These are phyloP conservation scores for Lerista edwardsae DNA, from an alignment of 2,797 vertebrate genomes.

Conservation along the genomic window DNA sequence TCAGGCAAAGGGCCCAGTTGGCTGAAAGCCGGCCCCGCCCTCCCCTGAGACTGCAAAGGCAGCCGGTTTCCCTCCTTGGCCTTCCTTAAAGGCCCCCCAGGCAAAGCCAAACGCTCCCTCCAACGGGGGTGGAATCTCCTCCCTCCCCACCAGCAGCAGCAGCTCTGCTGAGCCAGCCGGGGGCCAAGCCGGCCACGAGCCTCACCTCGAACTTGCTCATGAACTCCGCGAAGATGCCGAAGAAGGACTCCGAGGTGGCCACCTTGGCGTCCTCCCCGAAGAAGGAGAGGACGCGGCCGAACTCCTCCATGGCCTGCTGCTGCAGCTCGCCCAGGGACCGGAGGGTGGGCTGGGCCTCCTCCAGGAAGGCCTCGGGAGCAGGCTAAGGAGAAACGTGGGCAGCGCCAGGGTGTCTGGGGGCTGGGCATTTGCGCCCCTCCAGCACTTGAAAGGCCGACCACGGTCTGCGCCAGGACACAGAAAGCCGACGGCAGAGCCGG, in stretches of 20 bases:
- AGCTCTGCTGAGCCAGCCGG: too few relatives aligned
- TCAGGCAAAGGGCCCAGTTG: too few relatives aligned
- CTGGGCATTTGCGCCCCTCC: neutral
- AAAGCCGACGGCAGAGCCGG: neutral
- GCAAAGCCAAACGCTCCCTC: accelerated
- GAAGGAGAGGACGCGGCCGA: slow-evolving; percentile 88
- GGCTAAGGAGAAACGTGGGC: slow-evolving; percentile 59
- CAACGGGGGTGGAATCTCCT: accelerated
- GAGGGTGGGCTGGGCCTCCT: slow-evolving; percentile 91
- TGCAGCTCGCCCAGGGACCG: slow-evolving; percentile 91
- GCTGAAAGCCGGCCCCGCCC: neutral
- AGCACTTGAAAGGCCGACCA: neutral
- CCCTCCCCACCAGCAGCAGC: too few relatives aligned
- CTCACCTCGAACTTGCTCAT: slow-evolving; percentile 96
- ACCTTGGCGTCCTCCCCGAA: slow-evolving; percentile 94
- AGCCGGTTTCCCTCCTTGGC: accelerated
- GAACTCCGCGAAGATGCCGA: slow-evolving; percentile 95
- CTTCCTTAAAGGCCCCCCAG: accelerated
- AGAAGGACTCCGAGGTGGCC: slow-evolving; percentile 91
- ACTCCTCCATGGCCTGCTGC: slow-evolving; percentile 90
- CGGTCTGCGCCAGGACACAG: accelerated
- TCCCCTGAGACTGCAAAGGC: too few relatives aligned
- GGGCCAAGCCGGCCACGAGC: too few relatives aligned
- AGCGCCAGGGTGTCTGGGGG: accelerated
- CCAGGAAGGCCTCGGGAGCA: slow-evolving; percentile 86